Conservation (phyloP, 2,888 invertebrate species). For the Meteorus cinctellus region DNA sequence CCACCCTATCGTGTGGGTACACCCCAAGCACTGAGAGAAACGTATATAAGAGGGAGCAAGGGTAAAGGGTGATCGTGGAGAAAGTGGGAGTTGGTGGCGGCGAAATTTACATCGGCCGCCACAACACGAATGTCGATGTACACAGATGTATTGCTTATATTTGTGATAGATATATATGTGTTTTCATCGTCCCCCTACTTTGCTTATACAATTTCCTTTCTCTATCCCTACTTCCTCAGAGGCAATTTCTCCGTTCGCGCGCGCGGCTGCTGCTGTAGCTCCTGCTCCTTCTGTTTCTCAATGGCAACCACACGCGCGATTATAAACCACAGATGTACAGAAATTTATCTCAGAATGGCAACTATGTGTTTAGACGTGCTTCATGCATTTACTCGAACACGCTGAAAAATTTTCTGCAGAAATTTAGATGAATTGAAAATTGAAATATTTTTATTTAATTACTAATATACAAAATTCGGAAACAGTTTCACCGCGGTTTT, state of each 20-base stretch:
- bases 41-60: slow-evolving; percentile 8
- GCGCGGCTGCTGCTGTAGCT: background rate
- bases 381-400: no score
- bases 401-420: no score
- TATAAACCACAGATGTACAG: background rate
- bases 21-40: slow-evolving; percentile 14
- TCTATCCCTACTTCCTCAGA: slow-evolving; percentile 5
- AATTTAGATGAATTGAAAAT: no score
- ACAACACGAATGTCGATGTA: slow-evolving; percentile 56
- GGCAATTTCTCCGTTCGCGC: slow-evolving; percentile 4
- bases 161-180: background rate
- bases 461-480: no score
- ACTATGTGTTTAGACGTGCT: no score
- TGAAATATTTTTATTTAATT: no score
- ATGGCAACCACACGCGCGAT: slow-evolving; percentile 4
- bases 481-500: no score
- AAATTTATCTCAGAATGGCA: background rate
- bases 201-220: slow-evolving; percentile 4
- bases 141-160: slow-evolving; percentile 18
- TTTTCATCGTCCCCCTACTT: background rate
- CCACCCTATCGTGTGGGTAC: slow-evolving; percentile 64
- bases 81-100: slow-evolving; percentile 50
- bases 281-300: background rate
- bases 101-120: slow-evolving; percentile 69
- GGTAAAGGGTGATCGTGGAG: background rate